Evolutionary conservation across 2,888 invertebrate species (phyloP).

Genomic region (Oligia fasciuncula): DNA sequence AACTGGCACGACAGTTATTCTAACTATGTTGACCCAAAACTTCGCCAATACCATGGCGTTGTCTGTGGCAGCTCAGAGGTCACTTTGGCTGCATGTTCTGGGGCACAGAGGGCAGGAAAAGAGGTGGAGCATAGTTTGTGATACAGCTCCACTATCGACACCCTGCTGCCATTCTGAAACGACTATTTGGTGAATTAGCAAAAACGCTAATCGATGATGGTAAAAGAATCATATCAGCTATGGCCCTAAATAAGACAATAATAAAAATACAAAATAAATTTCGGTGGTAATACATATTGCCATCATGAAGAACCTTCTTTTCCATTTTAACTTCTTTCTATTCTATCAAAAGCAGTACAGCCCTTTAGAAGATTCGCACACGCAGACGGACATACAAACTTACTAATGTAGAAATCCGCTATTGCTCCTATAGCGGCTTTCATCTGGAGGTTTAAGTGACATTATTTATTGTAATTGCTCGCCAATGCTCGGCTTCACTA

Average conservation of each 20-base stretch:
- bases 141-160: background rate
- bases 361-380: background rate
- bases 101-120: too few species aligned
- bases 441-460: constrained; percentile 66
- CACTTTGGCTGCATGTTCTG: background rate
- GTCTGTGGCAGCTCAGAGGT: background rate
- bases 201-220: background rate
- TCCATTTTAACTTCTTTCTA: background rate
- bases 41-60: background rate
- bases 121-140: background rate
- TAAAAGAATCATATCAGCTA: too few species aligned
- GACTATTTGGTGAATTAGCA: background rate
- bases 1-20: rapidly evolving
- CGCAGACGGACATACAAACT: background rate
- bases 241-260: background rate
- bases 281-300: background rate
- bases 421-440: constrained; percentile 61
- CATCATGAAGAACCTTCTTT: too few species aligned
- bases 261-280: background rate
- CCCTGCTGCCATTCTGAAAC: background rate
- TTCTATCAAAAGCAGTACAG: background rate
- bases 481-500: constrained; percentile 18
- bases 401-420: constrained; percentile 1
- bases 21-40: background rate
- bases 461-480: constrained; percentile 73